phyloP scores from a whole-genome alignment of 2,113 vertebrate species.

The Spheniscus mendiculus region DNA sequence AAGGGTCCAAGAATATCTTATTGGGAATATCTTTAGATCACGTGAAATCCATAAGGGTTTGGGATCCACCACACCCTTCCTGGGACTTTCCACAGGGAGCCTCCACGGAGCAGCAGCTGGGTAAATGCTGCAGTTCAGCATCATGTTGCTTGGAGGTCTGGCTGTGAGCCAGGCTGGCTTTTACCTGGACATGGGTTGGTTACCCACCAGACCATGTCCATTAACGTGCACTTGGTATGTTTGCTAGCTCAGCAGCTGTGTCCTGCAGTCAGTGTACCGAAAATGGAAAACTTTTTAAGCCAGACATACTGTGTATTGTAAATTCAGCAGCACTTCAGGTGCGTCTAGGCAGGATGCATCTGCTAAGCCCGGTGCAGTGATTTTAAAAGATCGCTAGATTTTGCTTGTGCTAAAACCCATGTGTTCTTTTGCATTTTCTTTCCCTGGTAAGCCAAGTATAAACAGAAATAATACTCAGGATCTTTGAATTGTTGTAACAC shows the following conservation, averaged over 20 bases:
- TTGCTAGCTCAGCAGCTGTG: background rate
- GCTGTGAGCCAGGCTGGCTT: background rate
- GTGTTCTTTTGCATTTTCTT: slow-evolving; percentile 2
- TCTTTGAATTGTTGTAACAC: background rate
- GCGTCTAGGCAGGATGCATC: background rate
- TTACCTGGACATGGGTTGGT: background rate
- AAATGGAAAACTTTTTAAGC: background rate
- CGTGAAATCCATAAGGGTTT: background rate
- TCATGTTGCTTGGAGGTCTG: background rate
- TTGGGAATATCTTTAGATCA: background rate
- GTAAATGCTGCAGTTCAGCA: background rate
- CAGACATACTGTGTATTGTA: background rate
- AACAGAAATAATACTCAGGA: background rate
- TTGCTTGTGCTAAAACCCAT: background rate
- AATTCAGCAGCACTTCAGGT: slow-evolving; percentile 35
- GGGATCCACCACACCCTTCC: background rate
- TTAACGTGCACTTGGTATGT: background rate
- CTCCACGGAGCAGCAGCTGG: background rate
- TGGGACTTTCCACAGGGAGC: background rate
- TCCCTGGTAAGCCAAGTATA: background rate
- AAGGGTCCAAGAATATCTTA: background rate
- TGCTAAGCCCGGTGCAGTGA: background rate
- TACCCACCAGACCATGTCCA: background rate
- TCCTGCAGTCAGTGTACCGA: background rate
- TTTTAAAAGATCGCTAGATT: slow-evolving; percentile 29